phyloP scores from a whole-genome alignment of 1,140 invertebrate genomes.

The Drosophila parabipectinata region DNA sequence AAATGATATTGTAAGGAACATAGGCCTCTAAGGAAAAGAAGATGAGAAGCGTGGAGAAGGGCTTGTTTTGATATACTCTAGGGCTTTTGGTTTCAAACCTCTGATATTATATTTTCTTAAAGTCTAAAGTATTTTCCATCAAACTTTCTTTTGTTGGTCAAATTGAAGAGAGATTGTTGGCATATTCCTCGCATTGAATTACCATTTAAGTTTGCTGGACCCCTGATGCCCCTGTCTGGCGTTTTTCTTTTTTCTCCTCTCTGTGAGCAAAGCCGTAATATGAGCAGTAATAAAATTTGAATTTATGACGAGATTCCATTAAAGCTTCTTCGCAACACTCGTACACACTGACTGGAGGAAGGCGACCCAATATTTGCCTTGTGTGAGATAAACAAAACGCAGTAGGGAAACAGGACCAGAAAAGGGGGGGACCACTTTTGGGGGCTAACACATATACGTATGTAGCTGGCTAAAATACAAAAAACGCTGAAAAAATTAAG shows the following conservation, averaged over 20 bases:
- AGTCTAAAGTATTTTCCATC: no score
- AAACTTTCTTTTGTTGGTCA: conserved; percentile 12
- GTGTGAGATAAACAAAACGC: conserved; percentile 50
- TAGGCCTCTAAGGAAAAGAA: background rate
- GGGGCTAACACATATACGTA: conserved; percentile 44
- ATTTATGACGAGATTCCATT: conserved; percentile 83
- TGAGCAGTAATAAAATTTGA: conserved; percentile 83
- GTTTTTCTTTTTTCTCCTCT: background rate
- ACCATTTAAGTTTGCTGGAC: conserved; percentile 59
- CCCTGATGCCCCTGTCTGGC: conserved; percentile 25
- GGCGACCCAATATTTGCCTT: conserved; percentile 71
- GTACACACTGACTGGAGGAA: conserved; percentile 23
- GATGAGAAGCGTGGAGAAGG: no score
- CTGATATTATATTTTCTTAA: no score
- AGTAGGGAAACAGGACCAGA: conserved; percentile 13
- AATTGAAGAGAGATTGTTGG: conserved; percentile 38
- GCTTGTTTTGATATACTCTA: no score
- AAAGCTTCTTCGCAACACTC: conserved; percentile 80
- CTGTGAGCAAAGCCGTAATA: conserved; percentile 69
- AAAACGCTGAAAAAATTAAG: conserved; percentile 33
- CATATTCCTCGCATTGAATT: conserved; percentile 45
- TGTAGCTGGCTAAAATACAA: conserved; percentile 54
- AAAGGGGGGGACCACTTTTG: conserved; percentile 19
- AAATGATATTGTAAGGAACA: background rate
- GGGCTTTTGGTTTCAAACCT: no score